Conservation (phyloP, 2,113 vertebrate genomes). For the Pangasianodon hypophthalmus region DNA sequence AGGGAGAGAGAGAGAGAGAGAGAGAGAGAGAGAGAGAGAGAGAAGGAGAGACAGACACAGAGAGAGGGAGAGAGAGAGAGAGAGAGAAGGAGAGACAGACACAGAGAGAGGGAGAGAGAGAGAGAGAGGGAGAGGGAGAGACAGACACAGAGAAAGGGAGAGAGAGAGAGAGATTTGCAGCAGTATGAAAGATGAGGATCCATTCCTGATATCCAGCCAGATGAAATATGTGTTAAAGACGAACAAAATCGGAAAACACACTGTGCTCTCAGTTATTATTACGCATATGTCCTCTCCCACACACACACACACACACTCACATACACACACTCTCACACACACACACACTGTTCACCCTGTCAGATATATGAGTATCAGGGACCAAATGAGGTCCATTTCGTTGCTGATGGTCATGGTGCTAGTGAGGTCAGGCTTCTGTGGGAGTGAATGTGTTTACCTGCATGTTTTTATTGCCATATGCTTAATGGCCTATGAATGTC, state of each 20-base stretch:
- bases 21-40: conserved; percentile 19
- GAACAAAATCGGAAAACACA: conserved; percentile 45
- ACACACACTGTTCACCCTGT: conserved; percentile 27
- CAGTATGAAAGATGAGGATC: conserved; percentile 34
- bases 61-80: background rate
- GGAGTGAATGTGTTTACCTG: conserved; percentile 53
- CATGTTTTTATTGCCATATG: conserved; percentile 52
- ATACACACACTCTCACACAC: too few relatives aligned
- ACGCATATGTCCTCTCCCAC: conserved; percentile 38
- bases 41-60: too few relatives aligned
- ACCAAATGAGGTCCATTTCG: conserved; percentile 56
- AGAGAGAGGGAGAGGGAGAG: background rate
- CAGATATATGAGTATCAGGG: conserved; percentile 52
- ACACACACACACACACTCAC: conserved; percentile 1
- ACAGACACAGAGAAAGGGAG: too few relatives aligned
- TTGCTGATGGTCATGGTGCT: conserved; percentile 37
- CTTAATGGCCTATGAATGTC: conserved; percentile 58
- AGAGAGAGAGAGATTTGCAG: background rate
- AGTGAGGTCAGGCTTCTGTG: conserved; percentile 42
- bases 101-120: too few relatives aligned
- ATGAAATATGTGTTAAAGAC: conserved; percentile 47
- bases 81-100: background rate
- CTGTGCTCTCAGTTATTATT: conserved; percentile 51
- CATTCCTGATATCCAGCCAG: conserved; percentile 35
- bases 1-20: conserved; percentile 3